These are phyloP conservation scores for Notolepis coatsorum DNA, from an alignment of 2,797 vertebrate genomes.

Conservation along the genomic window DNA sequence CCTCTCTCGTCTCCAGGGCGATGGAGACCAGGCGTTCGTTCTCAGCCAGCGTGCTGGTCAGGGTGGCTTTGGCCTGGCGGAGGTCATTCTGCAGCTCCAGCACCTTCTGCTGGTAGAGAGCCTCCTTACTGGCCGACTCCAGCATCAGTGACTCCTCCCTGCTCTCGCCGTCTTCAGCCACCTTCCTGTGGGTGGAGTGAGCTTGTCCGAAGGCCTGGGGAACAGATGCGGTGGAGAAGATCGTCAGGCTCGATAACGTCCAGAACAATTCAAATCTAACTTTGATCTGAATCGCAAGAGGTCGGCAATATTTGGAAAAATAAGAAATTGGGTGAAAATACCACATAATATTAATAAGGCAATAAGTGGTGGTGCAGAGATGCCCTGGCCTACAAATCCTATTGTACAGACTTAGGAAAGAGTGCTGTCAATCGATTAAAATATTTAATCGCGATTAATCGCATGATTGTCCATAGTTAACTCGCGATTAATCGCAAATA, in stretches of 20 bases:
- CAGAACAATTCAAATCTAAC: no score
- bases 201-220: constrained; percentile 95
- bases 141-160: constrained; percentile 96
- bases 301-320: no score
- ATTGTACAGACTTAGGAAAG: no score
- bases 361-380: no score
- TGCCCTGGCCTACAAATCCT: no score
- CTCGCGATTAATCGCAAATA: no score
- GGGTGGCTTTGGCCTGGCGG: constrained; percentile 87
- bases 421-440: no score
- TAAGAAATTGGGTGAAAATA: no score
- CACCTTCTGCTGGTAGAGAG: constrained; percentile 92
- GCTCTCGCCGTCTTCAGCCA: constrained; percentile 96
- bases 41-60: constrained; percentile 89
- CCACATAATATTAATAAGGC: no score
- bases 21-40: constrained; percentile 91
- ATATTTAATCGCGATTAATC: no score
- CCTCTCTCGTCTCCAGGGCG: constrained; percentile 92
- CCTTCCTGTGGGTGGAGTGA: constrained; percentile 95
- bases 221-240: not conserved
- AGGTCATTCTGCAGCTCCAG: constrained; percentile 94
- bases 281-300: not conserved
- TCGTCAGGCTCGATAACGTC: not conserved
- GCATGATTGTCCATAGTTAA: no score
- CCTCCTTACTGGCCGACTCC: constrained; percentile 97